These are phyloP conservation scores for Alca torda DNA, from an alignment of 2,797 vertebrate genomes.

Conservation along the genomic window DNA sequence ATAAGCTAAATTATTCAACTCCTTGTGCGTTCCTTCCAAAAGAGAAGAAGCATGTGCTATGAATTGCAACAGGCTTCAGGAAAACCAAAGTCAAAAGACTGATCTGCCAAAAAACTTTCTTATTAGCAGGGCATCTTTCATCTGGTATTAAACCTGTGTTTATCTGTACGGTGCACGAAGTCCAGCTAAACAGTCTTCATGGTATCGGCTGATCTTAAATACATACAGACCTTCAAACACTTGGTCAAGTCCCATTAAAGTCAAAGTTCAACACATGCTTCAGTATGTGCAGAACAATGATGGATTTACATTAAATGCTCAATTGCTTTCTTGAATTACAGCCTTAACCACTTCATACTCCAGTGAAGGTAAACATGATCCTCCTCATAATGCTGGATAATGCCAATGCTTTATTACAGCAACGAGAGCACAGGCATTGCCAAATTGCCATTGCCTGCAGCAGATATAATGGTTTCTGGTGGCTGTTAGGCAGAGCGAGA, in stretches of 20 bases:
- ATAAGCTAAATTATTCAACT: conserved; percentile 55
- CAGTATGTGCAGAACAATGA: conserved; percentile 9
- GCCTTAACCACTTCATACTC: conserved; percentile 4
- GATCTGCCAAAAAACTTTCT: not conserved
- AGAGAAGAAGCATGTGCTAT: not conserved
- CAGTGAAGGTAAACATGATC: conserved; percentile 23
- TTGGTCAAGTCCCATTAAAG: conserved; percentile 30
- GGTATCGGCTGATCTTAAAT: conserved; percentile 20
- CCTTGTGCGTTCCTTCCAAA: not conserved
- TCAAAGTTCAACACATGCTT: conserved; percentile 25
- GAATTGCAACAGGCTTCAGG: conserved; percentile 42
- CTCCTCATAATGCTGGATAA: conserved; percentile 16
- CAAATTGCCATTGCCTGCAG: not conserved
- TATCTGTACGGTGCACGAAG: not conserved
- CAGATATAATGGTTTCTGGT: conserved; percentile 36
- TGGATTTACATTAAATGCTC: conserved; percentile 47
- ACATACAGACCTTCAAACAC: not conserved
- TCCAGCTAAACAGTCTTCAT: not conserved
- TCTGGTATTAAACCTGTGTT: conserved; percentile 20
- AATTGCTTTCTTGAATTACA: conserved; percentile 48
- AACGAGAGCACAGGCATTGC: conserved; percentile 39
- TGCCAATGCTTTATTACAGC: not conserved
- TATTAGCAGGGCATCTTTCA: not conserved
- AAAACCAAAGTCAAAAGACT: not conserved
- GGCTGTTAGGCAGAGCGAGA: not conserved